Evolutionary conservation across 2,888 invertebrate species (phyloP).

Genomic region (Pseudolycoriella hygida): DNA sequence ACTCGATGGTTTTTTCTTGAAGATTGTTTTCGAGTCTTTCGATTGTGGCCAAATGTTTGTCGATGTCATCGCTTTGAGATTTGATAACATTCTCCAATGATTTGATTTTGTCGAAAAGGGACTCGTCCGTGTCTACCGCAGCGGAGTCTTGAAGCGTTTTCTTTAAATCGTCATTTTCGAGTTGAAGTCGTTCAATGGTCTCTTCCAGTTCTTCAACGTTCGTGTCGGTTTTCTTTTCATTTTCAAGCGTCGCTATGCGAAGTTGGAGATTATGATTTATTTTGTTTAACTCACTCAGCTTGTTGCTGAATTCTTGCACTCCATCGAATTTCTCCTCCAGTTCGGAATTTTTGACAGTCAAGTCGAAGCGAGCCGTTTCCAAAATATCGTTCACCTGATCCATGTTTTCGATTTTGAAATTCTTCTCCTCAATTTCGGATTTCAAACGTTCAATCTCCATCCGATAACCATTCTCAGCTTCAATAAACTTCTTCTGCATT

Average conservation of each 20-base stretch:
- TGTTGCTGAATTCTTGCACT: constrained; percentile 14
- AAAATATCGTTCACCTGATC: constrained; percentile 37
- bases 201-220: constrained; percentile 35
- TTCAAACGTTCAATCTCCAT: constrained; percentile 41
- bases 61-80: constrained; percentile 29
- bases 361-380: constrained; percentile 32
- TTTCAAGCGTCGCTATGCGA: constrained; percentile 23
- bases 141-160: constrained; percentile 25
- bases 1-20: constrained; percentile 35
- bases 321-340: constrained; percentile 28
- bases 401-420: constrained; percentile 35
- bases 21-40: constrained; percentile 32
- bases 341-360: constrained; percentile 32
- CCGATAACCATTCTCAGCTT: constrained; percentile 51
- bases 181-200: constrained; percentile 34
- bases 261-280: constrained; percentile 15
- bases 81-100: constrained; percentile 31
- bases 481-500: constrained; percentile 62
- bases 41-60: constrained; percentile 10
- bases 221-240: constrained; percentile 16
- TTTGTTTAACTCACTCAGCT: constrained; percentile 18
- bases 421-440: constrained; percentile 36
- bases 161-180: constrained; percentile 36
- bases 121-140: constrained; percentile 12
- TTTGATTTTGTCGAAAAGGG: constrained; percentile 13